A percentile compares a stretch with the other conserved stretches of the same genome.
These are phyloP conservation scores for Eublepharis macularius DNA, from an alignment of 2,113 vertebrate genomes.

Conservation along the genomic window DNA sequence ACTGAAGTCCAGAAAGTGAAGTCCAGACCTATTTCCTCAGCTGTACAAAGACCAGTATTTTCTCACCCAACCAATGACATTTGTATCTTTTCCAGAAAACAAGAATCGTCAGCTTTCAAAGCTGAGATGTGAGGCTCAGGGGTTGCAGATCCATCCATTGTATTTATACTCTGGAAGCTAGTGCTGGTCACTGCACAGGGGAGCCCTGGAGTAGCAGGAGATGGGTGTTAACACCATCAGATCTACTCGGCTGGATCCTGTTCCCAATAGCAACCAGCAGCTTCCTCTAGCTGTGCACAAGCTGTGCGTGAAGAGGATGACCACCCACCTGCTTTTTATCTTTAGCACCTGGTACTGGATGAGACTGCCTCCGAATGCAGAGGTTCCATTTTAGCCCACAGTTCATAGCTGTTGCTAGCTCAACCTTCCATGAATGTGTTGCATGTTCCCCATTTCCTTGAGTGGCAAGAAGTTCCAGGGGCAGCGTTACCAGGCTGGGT, in stretches of 20 bases:
- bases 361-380: neutral
- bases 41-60: neutral
- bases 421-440: neutral
- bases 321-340: neutral
- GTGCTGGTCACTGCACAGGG: neutral
- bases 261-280: too few species aligned
- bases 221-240: too few species aligned
- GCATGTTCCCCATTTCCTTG: too few species aligned
- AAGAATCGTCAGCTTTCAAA: rapidly evolving
- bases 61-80: neutral
- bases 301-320: neutral
- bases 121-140: too few species aligned
- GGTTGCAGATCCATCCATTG: neutral
- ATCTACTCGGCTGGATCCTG: neutral
- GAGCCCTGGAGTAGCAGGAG: too few species aligned
- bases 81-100: neutral
- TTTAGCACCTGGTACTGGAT: neutral
- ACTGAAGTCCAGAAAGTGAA: too few species aligned
- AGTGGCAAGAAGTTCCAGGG: too few species aligned
- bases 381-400: neutral
- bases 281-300: neutral
- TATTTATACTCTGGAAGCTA: neutral
- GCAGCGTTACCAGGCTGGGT: too few species aligned
- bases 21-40: neutral
- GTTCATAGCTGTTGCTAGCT: neutral